phyloP scores from a whole-genome alignment of 2,888 invertebrate genomes.

The Dendrolimus pini region DNA sequence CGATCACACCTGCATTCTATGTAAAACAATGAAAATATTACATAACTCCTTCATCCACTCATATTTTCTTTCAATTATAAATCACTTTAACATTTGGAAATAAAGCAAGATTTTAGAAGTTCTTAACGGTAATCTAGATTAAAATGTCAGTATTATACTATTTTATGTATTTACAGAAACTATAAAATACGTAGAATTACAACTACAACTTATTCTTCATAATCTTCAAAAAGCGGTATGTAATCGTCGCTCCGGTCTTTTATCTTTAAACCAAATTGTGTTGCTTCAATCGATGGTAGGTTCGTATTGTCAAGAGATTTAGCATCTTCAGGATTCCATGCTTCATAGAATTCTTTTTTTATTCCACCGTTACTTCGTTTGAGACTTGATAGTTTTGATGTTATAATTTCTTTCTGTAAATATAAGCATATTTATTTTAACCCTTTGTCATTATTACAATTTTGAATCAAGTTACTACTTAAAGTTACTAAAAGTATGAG shows the following conservation, averaged over 20 bases:
- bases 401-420: slow-evolving; percentile 52
- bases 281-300: slow-evolving; percentile 30
- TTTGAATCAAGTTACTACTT: too few species aligned
- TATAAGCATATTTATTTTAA: too few species aligned
- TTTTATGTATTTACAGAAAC: neutral
- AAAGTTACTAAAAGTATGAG: too few species aligned
- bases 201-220: slow-evolving; percentile 33
- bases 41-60: too few species aligned
- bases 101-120: too few species aligned
- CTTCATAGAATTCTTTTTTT: slow-evolving; percentile 36
- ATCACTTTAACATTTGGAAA: too few species aligned
- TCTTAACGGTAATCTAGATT: too few species aligned
- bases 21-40: too few species aligned
- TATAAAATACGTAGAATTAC: slow-evolving; percentile 4
- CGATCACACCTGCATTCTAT: too few species aligned
- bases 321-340: slow-evolving; percentile 38
- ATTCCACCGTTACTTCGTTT: slow-evolving; percentile 34
- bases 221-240: slow-evolving; percentile 56
- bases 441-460: too few species aligned
- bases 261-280: slow-evolving; percentile 56
- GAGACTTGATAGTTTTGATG: slow-evolving; percentile 42
- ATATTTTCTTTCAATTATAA: too few species aligned
- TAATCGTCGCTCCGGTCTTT: slow-evolving; percentile 56
- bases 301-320: slow-evolving; percentile 36
- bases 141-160: too few species aligned